phyloP scores from a whole-genome alignment of 2,113 vertebrate genomes.

The Cinclus cinclus region DNA sequence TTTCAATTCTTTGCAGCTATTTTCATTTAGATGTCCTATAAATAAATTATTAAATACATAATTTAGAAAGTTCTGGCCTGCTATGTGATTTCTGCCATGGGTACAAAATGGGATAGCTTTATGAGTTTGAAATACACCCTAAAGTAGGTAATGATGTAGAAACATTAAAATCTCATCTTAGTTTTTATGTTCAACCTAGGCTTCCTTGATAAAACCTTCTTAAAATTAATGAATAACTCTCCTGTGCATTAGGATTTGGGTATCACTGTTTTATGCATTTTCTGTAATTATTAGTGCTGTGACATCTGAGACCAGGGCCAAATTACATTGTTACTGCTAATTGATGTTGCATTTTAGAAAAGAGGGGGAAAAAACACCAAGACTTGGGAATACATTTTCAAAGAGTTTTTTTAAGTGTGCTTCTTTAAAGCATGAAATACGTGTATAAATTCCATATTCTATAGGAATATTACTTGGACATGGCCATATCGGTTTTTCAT shows the following conservation, averaged over 20 bases:
- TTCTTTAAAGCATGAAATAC: background rate
- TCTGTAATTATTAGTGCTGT: background rate
- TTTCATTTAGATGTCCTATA: background rate
- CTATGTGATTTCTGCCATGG: background rate
- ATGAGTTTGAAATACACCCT: background rate
- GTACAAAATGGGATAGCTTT: background rate
- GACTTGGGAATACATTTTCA: background rate
- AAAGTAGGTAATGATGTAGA: background rate
- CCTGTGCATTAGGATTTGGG: background rate
- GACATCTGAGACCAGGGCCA: background rate
- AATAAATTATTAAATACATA: background rate
- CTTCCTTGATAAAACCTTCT: background rate
- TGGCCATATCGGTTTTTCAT: background rate
- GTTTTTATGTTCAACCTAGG: background rate
- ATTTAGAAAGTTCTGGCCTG: background rate
- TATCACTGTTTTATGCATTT: background rate
- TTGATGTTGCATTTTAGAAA: background rate
- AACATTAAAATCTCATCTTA: background rate
- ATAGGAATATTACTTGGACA: background rate
- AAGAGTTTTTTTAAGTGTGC: background rate
- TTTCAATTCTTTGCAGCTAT: background rate
- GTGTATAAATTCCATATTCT: background rate
- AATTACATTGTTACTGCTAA: background rate
- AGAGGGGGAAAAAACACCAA: fast-evolving
- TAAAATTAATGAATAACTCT: background rate